Evolutionary conservation across 2,888 invertebrate species (phyloP), one percentile per base, ranked within the genome.

Genomic region (Euplexia lucipara): DNA sequence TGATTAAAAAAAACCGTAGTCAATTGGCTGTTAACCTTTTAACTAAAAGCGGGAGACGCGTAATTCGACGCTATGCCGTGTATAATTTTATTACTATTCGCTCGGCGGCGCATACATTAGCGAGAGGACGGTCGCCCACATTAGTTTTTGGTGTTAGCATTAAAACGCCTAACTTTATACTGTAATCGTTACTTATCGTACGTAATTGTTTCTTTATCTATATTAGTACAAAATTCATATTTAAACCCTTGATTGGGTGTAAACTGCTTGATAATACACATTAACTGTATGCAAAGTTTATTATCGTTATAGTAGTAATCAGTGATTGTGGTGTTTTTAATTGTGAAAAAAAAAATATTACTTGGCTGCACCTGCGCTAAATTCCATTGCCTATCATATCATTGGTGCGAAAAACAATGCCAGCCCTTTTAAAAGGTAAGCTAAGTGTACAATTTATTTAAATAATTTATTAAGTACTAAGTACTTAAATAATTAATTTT

Each of bases 1-100:
- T 95, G 94, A 95, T 95, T 94, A 93, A 92, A 94, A 92, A 94
- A 94, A 93, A 92, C 93, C 90, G 92, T 94, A 93, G 95, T 95
- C 95, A 95, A 95, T 95, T 95, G 95, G 86, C 90, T 95, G 95
- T 95, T 95, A 95, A 95, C 95, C 95, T 95, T 95, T 95, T 95
- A 95, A 95, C 95, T 95, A 93, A 94, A 94, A 94, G 93, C 94
- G 92, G 92, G 92, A 94, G 91, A 90, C 90, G 92, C 93, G 95
- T 95, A 95, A 95, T 95, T 94, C 93, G 95, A 95, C 94, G 94
- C 95, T 94, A 87, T 90, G 90, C 89, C 89, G 91, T 92, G 92
- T 94, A 93, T 95, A 95, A 95, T 95, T 95, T 94, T 95, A 95
- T 95, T 95, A 95, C 93, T 89, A 90, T 88, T 91, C 89, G 89